Evolutionary conservation across 2,797 vertebrate genomes (phyloP), one percentile per base, ranked within the genome.

Genomic region (Pantherophis vulpinus): DNA sequence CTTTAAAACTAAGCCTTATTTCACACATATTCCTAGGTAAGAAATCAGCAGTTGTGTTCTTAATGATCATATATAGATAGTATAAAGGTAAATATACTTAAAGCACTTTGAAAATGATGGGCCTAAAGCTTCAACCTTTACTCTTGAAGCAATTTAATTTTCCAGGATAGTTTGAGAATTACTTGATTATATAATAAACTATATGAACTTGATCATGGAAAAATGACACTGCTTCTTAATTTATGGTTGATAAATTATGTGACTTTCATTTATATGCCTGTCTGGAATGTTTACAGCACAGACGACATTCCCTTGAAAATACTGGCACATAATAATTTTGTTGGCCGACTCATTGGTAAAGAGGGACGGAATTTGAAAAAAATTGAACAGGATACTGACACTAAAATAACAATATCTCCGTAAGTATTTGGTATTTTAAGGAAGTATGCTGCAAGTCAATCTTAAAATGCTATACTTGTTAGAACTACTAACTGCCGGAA

Each of bases 401-500:
- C 99, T 95, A 99, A 99, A 98, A 99, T 99, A 97, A 99, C 99
- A 5, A 99, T 99, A 97, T 99, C 99, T 70, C 98, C 99, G 99
- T 99, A 98, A 99, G 99, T 98, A 92, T 93, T 90, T 0, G 0
- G 0, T 88, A 18, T 2, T 56, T 37, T 91, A 4, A 18, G 86
- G 70, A 88, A 58, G 32, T 5, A 29, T 58, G 2, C 58, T 27
- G 59, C 27, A 32, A 29, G 27, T 37, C 11, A 79, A 58, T 16
- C 42, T 91, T 27, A 32, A 93, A 87, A 74, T 90, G 25, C 29
- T 74, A 2, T 70, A 51, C 3, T 93, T 93, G 47, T 12, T 89
- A 42, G 58, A 61, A 47, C 13, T 42, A n/a, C 87, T 59, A 91
- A 74, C 70, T 29, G 10, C 12, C 42, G 37, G 37, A 2, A 74